A percentile compares a stretch with the other conserved stretches of the same genome.
phyloP scores from a whole-genome alignment of 1,140 invertebrate species.

The Mya arenaria region DNA sequence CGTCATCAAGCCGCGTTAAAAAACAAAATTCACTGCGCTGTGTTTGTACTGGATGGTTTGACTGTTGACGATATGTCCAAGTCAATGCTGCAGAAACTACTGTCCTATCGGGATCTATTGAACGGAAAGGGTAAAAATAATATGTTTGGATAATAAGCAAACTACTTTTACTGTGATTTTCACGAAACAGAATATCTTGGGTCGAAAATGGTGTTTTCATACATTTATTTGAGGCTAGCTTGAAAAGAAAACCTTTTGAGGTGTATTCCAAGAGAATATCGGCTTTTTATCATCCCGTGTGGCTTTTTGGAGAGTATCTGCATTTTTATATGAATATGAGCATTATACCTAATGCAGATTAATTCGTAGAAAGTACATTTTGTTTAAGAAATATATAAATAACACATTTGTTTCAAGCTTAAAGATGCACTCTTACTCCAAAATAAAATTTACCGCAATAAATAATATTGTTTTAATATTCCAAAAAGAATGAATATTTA shows the following conservation, averaged over 20 bases:
- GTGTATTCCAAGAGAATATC: not conserved
- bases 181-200: not conserved
- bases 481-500: too few relatives aligned
- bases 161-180: too few relatives aligned
- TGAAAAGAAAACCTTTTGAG: not conserved
- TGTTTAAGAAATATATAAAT: too few relatives aligned
- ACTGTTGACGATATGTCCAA: not conserved
- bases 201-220: not conserved
- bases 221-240: not conserved
- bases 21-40: slow-evolving; percentile 27
- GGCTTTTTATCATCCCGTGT: not conserved
- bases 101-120: not conserved
- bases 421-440: not conserved
- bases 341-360: too few relatives aligned
- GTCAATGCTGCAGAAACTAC: slow-evolving; percentile 15
- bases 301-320: too few relatives aligned
- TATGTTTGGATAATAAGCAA: too few relatives aligned
- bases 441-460: too few relatives aligned
- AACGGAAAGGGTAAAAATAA: slow-evolving; percentile 14
- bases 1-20: too few relatives aligned
- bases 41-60: slow-evolving; percentile 4
- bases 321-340: too few relatives aligned
- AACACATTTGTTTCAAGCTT: not conserved
- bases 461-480: too few relatives aligned
- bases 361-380: too few relatives aligned